Percentiles rank a stretch among this genome's conserved stretches.
phyloP scores from a whole-genome alignment of 2,113 vertebrate genomes.

The Oceanodroma tethys region DNA sequence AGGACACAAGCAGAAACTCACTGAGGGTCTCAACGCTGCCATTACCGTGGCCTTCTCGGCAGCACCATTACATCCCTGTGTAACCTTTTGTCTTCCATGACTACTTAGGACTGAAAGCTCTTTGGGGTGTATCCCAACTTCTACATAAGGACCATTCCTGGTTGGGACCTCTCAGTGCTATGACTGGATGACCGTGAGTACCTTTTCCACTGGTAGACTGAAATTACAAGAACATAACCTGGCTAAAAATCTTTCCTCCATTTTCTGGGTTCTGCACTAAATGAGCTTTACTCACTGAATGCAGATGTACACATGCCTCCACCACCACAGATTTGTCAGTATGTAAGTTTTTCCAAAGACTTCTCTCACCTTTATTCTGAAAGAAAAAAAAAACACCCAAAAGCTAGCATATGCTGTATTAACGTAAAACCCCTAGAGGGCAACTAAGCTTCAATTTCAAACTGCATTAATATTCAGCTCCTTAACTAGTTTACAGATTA shows the following conservation, averaged over 20 bases:
- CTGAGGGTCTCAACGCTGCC: not conserved
- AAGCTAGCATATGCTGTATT: conserved; percentile 66
- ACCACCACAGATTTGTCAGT: conserved; percentile 15
- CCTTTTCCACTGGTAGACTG: not conserved
- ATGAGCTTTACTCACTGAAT: not conserved
- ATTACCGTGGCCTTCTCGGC: not conserved
- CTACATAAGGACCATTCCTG: not conserved
- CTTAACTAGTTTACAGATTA: conserved; percentile 50
- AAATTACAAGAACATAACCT: not conserved
- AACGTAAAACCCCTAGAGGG: conserved; percentile 77
- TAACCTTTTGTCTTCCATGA: not conserved
- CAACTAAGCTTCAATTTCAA: conserved; percentile 74
- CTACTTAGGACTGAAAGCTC: not conserved
- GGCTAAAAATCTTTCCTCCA: not conserved
- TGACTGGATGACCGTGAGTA: not conserved
- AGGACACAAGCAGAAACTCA: not conserved
- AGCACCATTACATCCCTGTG: not conserved
- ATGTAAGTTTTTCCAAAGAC: conserved; percentile 39
- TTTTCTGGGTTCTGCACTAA: not conserved
- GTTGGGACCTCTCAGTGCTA: not conserved
- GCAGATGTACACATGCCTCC: conserved; percentile 42
- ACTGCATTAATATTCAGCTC: conserved; percentile 55
- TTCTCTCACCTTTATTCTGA: conserved; percentile 34
- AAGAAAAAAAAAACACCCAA: not conserved
- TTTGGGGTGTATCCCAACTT: not conserved